Base-by-base conservation (phyloP, 1,140 invertebrate species). In the Leguminivora glycinivorella region DNA sequence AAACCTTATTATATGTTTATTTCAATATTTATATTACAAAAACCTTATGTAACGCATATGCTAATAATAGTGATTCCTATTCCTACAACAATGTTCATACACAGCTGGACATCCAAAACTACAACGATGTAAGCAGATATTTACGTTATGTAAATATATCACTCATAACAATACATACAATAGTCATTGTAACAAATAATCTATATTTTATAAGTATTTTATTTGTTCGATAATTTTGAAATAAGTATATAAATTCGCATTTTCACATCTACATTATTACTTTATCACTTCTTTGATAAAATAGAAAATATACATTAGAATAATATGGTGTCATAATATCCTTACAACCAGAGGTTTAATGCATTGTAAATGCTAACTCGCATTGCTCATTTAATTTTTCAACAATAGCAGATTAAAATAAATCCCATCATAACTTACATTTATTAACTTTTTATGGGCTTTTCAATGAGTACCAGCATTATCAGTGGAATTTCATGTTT, bases 101-200 rank as follows among this genome's bases (percentile, higher is more conserved):
- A 47, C 4, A 43, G 17, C 4, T 4, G 5, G 2, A 7, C n/a
- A 52, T 19, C 5, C 14, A 4, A 17, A 22, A 5, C 17, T 19
- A 52, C 6, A 40, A 40, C 22, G 17, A 52, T n/a, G 19, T 22
- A 52, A 1, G 7, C 22, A 52, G 9, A 52, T 10, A 4, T 52
- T 22, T 52, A 22, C 47, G n/a, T 40, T 10, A 40, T 10, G n/a
- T 47, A 10, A 22, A 52, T 22, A 22, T 52, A 52, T 52, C 17
- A 52, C 47, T 52, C 47, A n/a, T 52, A 52, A 52, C 47, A 22
- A 52, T 52, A 52, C 40, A 43, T 43, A 43, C 12, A 40, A 14
- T 47, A 9, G 7, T 34, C 10, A 52, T 10, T 17, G 47, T 52
- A 52, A 52, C 47, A 43, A 43, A 43, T 4, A 52, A 19, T 52